Evolutionary conservation across 2,113 vertebrate species (phyloP).

Genomic region (Gymnobelideus leadbeateri): DNA sequence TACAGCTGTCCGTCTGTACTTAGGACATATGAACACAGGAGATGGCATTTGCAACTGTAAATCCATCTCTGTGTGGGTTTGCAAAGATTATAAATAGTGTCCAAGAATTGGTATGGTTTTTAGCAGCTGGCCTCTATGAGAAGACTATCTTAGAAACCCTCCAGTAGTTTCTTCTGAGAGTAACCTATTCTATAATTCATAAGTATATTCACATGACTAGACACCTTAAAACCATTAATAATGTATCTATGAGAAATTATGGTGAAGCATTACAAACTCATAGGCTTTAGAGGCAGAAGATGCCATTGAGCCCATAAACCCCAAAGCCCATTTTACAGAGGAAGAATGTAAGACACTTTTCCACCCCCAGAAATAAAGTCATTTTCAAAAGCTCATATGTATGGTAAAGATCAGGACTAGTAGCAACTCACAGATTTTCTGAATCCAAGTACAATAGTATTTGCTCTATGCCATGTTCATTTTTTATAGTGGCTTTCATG

Average conservation of each 20-base stretch:
- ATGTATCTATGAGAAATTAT: neutral
- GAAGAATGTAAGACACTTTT: neutral
- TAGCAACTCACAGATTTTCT: neutral
- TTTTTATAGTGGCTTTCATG: neutral
- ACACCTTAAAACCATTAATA: neutral
- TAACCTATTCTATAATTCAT: neutral
- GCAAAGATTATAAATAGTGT: constrained; percentile 56
- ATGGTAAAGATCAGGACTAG: neutral
- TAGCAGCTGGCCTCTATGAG: neutral
- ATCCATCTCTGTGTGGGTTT: neutral
- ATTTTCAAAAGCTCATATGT: neutral
- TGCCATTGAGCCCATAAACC: neutral
- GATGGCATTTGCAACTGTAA: constrained; percentile 1
- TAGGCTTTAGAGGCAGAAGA: neutral
- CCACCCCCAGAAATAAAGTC: neutral
- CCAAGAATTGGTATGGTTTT: neutral
- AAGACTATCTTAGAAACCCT: neutral
- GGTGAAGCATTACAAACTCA: neutral
- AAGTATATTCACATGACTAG: neutral
- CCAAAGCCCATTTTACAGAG: neutral
- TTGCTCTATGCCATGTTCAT: neutral
- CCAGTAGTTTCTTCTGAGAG: neutral
- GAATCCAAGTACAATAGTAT: neutral
- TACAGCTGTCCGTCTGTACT: neutral
- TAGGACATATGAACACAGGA: constrained; percentile 17